phyloP scores from a whole-genome alignment of 2,113 vertebrate species.

The Ctenomys sociabilis region DNA sequence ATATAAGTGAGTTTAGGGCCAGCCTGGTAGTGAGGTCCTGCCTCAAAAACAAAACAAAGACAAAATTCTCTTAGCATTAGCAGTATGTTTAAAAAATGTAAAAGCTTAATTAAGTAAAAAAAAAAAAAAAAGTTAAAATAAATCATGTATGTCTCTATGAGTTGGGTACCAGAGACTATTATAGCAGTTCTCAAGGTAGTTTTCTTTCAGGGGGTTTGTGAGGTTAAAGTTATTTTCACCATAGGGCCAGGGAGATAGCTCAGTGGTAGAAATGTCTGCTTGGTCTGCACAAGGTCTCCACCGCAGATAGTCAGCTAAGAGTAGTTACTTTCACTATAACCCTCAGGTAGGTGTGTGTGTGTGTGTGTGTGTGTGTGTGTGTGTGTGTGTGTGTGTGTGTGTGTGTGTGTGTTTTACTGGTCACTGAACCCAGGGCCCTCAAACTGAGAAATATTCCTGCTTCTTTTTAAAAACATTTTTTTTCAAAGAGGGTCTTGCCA shows the following conservation, averaged over 20 bases:
- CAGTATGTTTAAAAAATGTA: not conserved
- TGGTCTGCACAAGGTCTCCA: too few relatives aligned
- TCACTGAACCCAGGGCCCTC: too few relatives aligned
- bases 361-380: not conserved
- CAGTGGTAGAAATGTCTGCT: too few relatives aligned
- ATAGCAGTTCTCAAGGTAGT: not conserved
- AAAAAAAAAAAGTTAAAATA: not conserved
- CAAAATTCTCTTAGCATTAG: not conserved
- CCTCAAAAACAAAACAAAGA: not conserved
- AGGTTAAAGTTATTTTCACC: not conserved
- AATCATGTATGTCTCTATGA: not conserved
- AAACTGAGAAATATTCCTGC: not conserved
- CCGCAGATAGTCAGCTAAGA: too few relatives aligned
- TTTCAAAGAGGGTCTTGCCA: not conserved
- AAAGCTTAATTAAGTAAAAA: not conserved
- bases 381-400: not conserved
- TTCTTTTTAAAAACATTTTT: not conserved
- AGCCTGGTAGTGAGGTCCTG: too few relatives aligned
- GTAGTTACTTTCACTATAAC: not conserved
- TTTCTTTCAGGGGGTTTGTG: not conserved
- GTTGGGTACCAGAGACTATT: not conserved
- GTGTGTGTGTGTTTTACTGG: not conserved
- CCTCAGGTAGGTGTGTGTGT: not conserved
- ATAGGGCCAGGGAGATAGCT: too few relatives aligned
- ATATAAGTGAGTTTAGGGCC: not conserved